Base-by-base conservation (phyloP, 2,888 invertebrate species). In the Macrophya annulata region DNA sequence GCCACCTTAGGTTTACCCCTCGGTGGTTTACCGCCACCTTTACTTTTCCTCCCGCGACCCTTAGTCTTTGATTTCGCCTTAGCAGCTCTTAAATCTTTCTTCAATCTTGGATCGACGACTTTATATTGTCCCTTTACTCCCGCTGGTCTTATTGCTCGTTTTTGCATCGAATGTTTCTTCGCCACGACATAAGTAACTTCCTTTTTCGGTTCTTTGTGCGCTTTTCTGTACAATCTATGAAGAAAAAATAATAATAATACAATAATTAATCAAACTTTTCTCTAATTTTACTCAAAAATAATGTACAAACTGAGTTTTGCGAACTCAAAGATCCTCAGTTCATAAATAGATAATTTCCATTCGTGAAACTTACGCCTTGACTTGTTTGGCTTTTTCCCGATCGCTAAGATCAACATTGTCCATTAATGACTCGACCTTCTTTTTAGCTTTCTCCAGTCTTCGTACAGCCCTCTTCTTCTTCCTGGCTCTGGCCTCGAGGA, bases 401-500 rank as follows among this genome's bases (percentile, higher is more conserved):
- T 98, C 98, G n/a, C 97, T 96, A 90, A 99, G 96, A 90, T 99
- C 99, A 0, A 95, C 95, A 92, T 97, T 97, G 85, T 99, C 99
- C 95, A 99, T 96, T 43, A 99, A 95, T n/a, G 96, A 96, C 93
- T 99, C 99, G 0, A 98, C 97, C 94, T 98, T 98, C 94, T 99
- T 99, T 94, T 98, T 98, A 0, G 99, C 99, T 91, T 97, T 98
- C 88, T 98, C 98, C 94, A 99, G 94, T 92, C 97, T 97, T 91
- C 96, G 97, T 86, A 97, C 93, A 87, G 97, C 96, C 88, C 98
- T 97, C 93, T 96, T 97, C 96, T 99, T 99, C 95, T 99, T 99
- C 85, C 99, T 96, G 0, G 99, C 98, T 94, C 99, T 99, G 0
- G 99, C 99, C 94, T 99, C 99, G 89, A 99, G 96, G 0, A 99